Evolutionary conservation across 2,888 invertebrate genomes (phyloP).

Genomic region (Agrilus cyanescens): DNA sequence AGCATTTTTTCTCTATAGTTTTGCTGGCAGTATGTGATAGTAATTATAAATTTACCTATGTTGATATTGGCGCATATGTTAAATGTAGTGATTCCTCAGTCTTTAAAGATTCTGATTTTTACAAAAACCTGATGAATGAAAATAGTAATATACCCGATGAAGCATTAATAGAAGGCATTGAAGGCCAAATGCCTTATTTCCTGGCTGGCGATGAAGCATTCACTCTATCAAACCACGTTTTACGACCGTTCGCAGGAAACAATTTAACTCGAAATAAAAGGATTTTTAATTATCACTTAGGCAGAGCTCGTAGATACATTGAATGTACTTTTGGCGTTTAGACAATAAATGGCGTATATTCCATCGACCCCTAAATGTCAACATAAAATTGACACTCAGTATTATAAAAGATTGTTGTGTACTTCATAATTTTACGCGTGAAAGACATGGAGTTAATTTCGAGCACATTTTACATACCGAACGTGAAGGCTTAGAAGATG

Average conservation of each 20-base stretch:
- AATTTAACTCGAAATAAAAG: background rate
- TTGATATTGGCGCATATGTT: conserved; percentile 19
- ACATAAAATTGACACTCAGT: conserved; percentile 5
- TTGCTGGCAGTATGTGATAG: conserved; percentile 13
- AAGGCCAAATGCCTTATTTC: conserved; percentile 2
- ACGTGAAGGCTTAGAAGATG: conserved; percentile 3
- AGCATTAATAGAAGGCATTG: no score
- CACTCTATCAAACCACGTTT: conserved; percentile 6
- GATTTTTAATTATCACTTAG: no score
- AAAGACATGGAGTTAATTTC: conserved; percentile 8
- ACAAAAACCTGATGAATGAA: conserved; percentile 7
- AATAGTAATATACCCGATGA: background rate
- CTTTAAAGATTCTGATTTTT: conserved; percentile 12
- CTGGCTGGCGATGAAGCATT: conserved; percentile 10
- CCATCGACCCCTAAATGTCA: conserved; percentile 6
- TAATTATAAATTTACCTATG: conserved; percentile 18
- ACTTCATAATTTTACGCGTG: conserved; percentile 6
- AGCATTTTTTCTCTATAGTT: conserved; percentile 20
- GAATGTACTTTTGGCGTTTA: no score
- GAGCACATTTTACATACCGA: conserved; percentile 6
- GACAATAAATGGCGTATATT: no score
- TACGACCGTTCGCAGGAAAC: conserved; percentile 6
- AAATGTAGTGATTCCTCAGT: conserved; percentile 15
- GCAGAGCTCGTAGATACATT: no score
- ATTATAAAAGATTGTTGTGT: conserved; percentile 4